phyloP scores from a whole-genome alignment of 2,797 vertebrate species.

The Diplodus puntazzo region DNA sequence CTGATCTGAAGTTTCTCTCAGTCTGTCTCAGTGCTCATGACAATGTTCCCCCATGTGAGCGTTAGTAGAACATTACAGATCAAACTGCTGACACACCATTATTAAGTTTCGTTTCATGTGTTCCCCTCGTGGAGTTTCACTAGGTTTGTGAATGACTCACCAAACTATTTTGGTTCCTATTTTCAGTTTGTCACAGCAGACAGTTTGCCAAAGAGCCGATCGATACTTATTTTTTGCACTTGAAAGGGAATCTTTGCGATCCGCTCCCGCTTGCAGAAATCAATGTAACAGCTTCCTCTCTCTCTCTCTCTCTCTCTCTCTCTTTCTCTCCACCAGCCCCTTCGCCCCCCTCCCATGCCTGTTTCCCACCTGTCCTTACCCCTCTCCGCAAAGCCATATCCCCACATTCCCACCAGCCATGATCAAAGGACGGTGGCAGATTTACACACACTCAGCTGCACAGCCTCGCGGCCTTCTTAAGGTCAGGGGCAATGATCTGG shows the following conservation, averaged over 20 bases:
- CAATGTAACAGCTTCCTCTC: conserved; percentile 59
- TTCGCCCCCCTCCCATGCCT: neutral
- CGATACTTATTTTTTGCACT: conserved; percentile 64
- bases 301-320: conserved; percentile 5
- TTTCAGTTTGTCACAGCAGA: conserved; percentile 51
- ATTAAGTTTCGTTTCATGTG: conserved; percentile 37
- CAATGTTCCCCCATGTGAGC: conserved; percentile 28
- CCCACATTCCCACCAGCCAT: conserved; percentile 58
- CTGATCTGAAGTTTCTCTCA: conserved; percentile 28
- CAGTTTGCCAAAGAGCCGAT: conserved; percentile 53
- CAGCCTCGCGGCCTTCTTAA: conserved; percentile 59
- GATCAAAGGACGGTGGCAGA: conserved; percentile 75
- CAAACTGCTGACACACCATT: conserved; percentile 48
- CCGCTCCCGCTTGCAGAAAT: conserved; percentile 48
- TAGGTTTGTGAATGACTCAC: conserved; percentile 47
- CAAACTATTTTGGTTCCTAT: conserved; percentile 55
- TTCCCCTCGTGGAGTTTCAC: conserved; percentile 30
- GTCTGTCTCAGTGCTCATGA: conserved; percentile 17
- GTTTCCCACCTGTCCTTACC: conserved; percentile 53
- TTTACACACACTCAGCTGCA: conserved; percentile 77
- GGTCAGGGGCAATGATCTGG: conserved; percentile 75
- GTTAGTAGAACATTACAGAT: conserved; percentile 39
- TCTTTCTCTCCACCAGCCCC: neutral
- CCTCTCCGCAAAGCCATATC: conserved; percentile 19
- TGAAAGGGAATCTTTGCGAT: conserved; percentile 62